A percentile compares a stretch with the other conserved stretches of the same genome.
phyloP scores from a whole-genome alignment of 2,797 vertebrate genomes.

The Hemitrygon akajei region DNA sequence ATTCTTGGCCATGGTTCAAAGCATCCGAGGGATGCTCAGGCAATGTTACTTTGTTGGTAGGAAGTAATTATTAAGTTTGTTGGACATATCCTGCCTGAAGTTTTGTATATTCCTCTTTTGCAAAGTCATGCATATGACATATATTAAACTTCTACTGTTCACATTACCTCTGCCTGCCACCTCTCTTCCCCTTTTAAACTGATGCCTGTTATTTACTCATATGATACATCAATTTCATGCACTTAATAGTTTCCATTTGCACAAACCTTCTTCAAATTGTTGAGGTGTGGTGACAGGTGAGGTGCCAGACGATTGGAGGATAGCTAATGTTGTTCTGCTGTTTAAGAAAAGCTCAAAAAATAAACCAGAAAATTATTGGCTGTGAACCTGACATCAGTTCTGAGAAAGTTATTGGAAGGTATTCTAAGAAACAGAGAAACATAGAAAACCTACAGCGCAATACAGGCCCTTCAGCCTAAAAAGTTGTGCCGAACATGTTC shows the following conservation, averaged over 20 bases:
- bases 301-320: no score
- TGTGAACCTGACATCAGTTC: no score
- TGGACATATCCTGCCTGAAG: not conserved
- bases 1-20: not conserved
- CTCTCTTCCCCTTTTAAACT: not conserved
- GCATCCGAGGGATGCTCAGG: not conserved
- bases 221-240: not conserved
- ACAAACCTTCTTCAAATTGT: not conserved
- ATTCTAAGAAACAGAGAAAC: no score
- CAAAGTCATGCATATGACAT: not conserved
- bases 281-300: no score
- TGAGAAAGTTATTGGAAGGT: no score
- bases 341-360: no score
- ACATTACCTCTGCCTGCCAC: not conserved
- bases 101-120: not conserved
- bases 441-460: no score
- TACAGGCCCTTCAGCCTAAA: no score
- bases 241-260: not conserved
- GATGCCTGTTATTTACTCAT: not conserved
- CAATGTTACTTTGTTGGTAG: not conserved
- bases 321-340: no score
- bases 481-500: no score
- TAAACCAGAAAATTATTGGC: no score
- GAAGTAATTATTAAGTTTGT: not conserved
- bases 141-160: not conserved